A percentile compares a stretch with the other conserved stretches of the same genome.
Evolutionary conservation across 2,888 invertebrate species (phyloP).

Genomic region (Drosophila prolongata): DNA sequence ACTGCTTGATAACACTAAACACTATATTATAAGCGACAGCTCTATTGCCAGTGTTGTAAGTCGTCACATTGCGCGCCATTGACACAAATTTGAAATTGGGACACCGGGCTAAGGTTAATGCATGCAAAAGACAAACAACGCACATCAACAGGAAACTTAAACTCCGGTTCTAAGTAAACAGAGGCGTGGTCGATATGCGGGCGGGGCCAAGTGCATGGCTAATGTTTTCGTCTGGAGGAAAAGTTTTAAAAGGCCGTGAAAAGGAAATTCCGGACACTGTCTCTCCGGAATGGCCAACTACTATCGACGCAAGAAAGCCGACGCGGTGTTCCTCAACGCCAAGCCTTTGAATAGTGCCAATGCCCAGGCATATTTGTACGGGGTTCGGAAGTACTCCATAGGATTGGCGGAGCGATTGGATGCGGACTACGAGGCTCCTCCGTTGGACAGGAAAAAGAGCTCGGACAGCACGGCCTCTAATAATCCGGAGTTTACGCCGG

Average conservation of each 20-base stretch:
- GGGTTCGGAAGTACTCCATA: constrained; percentile 78
- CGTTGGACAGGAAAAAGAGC: constrained; percentile 62
- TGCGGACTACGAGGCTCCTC: constrained; percentile 58
- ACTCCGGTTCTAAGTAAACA: constrained; percentile 59
- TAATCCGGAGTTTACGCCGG: constrained; percentile 74
- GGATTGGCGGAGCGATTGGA: constrained; percentile 77
- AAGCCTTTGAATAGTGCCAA: constrained; percentile 78
- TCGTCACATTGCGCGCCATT: constrained; percentile 48
- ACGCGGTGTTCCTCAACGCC: constrained; percentile 82
- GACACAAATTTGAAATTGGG: constrained; percentile 68
- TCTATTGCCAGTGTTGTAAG: constrained; percentile 5
- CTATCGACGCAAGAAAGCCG: constrained; percentile 75
- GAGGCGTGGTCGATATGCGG: constrained; percentile 51
- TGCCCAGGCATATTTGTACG: constrained; percentile 65
- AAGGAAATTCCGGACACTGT: constrained; percentile 54
- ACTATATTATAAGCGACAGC: too few species aligned
- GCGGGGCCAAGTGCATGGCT: constrained; percentile 57
- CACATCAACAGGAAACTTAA: constrained; percentile 76
- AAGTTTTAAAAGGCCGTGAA: constrained; percentile 36
- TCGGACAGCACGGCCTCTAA: constrained; percentile 75
- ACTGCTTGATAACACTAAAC: too few species aligned
- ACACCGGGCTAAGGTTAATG: constrained; percentile 76
- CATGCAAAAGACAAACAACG: constrained; percentile 72
- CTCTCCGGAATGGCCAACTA: constrained; percentile 74
- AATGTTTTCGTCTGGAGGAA: constrained; percentile 43